Base-by-base conservation (phyloP, 1,140 invertebrate genomes). In the Micrasema minimum region DNA sequence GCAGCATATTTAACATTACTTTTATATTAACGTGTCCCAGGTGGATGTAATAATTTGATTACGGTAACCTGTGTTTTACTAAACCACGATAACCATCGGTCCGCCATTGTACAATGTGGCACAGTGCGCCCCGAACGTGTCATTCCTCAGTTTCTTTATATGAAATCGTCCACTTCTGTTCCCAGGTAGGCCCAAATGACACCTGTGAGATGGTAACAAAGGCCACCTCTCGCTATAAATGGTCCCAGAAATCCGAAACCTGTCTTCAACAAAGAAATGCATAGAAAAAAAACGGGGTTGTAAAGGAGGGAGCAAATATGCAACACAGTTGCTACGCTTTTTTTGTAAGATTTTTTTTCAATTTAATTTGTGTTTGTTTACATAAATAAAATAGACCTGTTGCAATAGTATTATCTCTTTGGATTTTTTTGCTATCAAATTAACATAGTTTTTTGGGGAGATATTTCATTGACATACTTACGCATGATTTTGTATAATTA, bases 131-230 rank as follows among this genome's bases (percentile, higher is more conserved):
- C n/a, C 16, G 18, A 46, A 64, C 41, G 43, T 64, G 59, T 64
- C 43, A 46, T 64, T 22, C 22, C 59, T 31, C 23, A 20, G 22
- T 48, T 64, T 43, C 57, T n/a, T 41, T 61, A 5, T 55, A 35
- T 55, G 18, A 55, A 59, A 46, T 64, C 43, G 23, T 16, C 16
- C 38, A 11, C 18, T 64, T 46, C 43, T 64, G 14, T 64, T 46
- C 43, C 59, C 59, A 64, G 59, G 59, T 64, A 64, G 23, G 23
- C 43, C 16, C 45, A 14, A 43, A 45, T 64, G 59, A 64, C 59
- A 64, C 59, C 59, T 64, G 59, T 64, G 59, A 64, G 41, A 31
- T 22, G 57, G 16, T 6, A 41, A 59, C 55, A 59, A 59, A 41
- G 55, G n/a, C 23, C 14, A 53, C 11, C 23, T 53, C 14, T 59